Evolutionary conservation across 2,797 vertebrate genomes (phyloP).

Genomic region (Falco biarmicus): DNA sequence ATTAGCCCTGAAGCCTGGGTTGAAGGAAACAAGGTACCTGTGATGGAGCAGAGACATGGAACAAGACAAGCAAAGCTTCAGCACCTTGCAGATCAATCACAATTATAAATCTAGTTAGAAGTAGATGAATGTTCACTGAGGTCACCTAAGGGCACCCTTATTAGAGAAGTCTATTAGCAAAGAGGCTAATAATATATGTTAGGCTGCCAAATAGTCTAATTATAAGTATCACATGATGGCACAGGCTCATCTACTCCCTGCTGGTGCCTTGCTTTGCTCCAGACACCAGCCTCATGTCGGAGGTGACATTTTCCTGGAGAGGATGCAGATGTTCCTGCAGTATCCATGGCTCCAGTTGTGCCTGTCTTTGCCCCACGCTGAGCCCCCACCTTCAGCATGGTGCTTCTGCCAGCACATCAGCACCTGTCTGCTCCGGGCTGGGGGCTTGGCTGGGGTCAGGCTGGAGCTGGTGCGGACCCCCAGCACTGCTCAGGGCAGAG

Average conservation of each 20-base stretch:
- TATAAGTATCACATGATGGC: not conserved
- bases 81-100: not conserved
- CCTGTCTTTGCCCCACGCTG: rapidly evolving
- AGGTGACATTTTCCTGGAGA: not conserved
- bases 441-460: not conserved
- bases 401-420: not conserved
- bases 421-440: rapidly evolving
- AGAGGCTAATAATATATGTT: conserved; percentile 24
- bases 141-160: conserved; percentile 11
- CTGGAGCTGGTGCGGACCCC: not conserved
- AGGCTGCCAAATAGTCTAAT: conserved; percentile 40
- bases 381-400: too few relatives aligned
- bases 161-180: conserved; percentile 37
- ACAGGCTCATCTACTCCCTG: not conserved
- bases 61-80: not conserved
- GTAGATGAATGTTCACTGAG: not conserved
- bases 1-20: not conserved
- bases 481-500: not conserved
- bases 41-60: rapidly evolving
- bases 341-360: rapidly evolving
- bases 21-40: not conserved
- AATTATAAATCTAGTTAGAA: not conserved
- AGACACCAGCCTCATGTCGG: not conserved
- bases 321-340: not conserved
- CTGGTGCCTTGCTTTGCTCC: not conserved